Evolutionary conservation across 2,113 vertebrate species (phyloP).

Genomic region (Notarius quadriscutis): DNA sequence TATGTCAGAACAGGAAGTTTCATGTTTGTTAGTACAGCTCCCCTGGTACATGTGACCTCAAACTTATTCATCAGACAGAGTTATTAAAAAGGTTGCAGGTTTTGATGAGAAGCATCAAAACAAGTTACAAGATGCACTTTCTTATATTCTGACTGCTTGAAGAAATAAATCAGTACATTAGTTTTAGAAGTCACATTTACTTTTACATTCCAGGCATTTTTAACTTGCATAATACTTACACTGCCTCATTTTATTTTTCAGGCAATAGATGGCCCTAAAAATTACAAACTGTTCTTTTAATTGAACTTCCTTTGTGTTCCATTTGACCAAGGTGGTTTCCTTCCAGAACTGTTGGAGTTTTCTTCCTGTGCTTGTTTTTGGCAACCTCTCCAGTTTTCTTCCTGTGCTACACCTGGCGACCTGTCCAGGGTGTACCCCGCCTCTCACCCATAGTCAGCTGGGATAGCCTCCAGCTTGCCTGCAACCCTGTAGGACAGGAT

Average conservation of each 20-base stretch:
- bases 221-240: background rate
- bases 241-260: background rate
- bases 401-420: too few species aligned
- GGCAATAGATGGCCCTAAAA: background rate
- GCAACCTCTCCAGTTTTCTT: too few species aligned
- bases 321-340: background rate
- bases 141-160: background rate
- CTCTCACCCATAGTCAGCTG: too few species aligned
- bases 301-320: background rate
- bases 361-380: background rate
- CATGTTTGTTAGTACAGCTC: background rate
- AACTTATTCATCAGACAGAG: background rate
- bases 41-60: background rate
- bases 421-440: too few species aligned
- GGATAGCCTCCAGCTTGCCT: too few species aligned
- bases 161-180: background rate
- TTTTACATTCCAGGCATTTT: background rate
- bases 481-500: too few species aligned
- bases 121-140: background rate
- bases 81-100: background rate
- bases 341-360: background rate
- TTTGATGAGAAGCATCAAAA: constrained; percentile 1
- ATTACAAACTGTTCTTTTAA: too few species aligned
- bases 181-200: background rate
- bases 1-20: background rate